These are phyloP conservation scores for Protaetia brevitarsis DNA, from an alignment of 1,140 invertebrate species.

Conservation along the genomic window DNA sequence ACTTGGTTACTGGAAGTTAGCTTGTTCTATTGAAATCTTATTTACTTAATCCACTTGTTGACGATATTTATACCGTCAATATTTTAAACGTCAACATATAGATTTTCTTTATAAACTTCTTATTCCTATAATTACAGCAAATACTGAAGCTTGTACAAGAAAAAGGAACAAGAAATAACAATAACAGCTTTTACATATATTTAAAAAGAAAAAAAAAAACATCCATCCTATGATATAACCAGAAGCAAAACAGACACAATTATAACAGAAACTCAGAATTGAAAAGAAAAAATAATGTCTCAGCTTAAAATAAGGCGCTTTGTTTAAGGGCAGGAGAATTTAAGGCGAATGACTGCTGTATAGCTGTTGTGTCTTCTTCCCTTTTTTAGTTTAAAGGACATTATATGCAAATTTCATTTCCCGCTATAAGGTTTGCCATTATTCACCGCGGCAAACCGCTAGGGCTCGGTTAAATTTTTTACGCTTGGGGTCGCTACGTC, in stretches of 20 bases:
- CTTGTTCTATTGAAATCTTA: too few species aligned
- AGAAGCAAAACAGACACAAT: not conserved
- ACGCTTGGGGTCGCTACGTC: not conserved
- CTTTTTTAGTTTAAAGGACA: constrained; percentile 11
- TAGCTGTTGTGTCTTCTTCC: not conserved
- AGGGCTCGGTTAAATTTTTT: not conserved
- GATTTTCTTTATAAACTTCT: too few species aligned
- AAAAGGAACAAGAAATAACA: too few species aligned
- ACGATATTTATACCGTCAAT: too few species aligned
- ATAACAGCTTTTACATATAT: too few species aligned
- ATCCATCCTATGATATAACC: not conserved
- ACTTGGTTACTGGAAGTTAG: too few species aligned
- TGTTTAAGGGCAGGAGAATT: not conserved
- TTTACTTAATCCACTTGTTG: too few species aligned
- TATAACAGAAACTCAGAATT: not conserved
- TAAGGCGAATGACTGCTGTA: not conserved
- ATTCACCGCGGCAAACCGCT: constrained; percentile 1
- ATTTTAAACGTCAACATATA: too few species aligned
- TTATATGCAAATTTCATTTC: constrained; percentile 18
- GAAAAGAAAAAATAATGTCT: not conserved
- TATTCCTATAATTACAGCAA: too few species aligned
- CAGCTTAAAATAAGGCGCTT: not conserved
- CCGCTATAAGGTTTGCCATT: not conserved
- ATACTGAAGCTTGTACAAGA: too few species aligned
- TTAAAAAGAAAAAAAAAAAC: too few species aligned